A percentile compares a stretch with the other conserved stretches of the same genome.
phyloP scores from a whole-genome alignment of 2,888 invertebrate genomes.

The Brachycybe producta region DNA sequence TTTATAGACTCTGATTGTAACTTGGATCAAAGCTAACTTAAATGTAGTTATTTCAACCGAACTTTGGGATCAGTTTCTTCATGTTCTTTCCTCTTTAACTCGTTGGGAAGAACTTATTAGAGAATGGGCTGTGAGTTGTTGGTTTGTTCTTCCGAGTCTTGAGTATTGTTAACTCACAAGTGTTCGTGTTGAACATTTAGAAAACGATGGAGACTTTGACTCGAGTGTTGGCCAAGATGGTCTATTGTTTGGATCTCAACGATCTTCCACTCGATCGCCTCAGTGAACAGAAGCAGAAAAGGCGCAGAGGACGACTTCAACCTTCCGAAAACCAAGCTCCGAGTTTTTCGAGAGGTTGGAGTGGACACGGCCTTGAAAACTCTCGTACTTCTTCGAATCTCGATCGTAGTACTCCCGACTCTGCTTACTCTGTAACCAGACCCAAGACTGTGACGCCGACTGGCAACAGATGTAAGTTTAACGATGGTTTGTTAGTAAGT shows the following conservation, averaged over 20 bases:
- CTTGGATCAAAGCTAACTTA: slow-evolving; percentile 94
- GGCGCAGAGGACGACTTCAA: slow-evolving; percentile 38
- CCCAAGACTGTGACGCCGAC: not conserved
- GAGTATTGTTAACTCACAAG: not conserved
- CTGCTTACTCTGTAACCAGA: not conserved
- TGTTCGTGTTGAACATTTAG: slow-evolving; percentile 26
- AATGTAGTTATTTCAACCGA: slow-evolving; percentile 78
- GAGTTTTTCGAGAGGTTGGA: slow-evolving; percentile 13
- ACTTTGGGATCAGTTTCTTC: slow-evolving; percentile 86
- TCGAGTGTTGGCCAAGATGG: slow-evolving; percentile 83
- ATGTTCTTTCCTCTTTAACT: slow-evolving; percentile 71
- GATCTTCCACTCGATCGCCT: slow-evolving; percentile 68
- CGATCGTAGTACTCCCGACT: not conserved
- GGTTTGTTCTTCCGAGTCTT: no score
- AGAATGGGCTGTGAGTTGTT: slow-evolving; percentile 76
- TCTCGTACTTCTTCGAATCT: not conserved
- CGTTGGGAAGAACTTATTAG: slow-evolving; percentile 88
- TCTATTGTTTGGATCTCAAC: slow-evolving; percentile 82
- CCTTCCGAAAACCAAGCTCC: slow-evolving; percentile 6
- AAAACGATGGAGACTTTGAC: slow-evolving; percentile 97
- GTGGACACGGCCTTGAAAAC: slow-evolving; percentile 9
- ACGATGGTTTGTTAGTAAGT: no score
- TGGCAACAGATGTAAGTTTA: not conserved
- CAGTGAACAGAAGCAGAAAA: slow-evolving; percentile 63
- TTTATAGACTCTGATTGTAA: slow-evolving; percentile 87